These are phyloP conservation scores for Eupithecia vulgata DNA, from an alignment of 2,888 invertebrate species.

Conservation along the genomic window DNA sequence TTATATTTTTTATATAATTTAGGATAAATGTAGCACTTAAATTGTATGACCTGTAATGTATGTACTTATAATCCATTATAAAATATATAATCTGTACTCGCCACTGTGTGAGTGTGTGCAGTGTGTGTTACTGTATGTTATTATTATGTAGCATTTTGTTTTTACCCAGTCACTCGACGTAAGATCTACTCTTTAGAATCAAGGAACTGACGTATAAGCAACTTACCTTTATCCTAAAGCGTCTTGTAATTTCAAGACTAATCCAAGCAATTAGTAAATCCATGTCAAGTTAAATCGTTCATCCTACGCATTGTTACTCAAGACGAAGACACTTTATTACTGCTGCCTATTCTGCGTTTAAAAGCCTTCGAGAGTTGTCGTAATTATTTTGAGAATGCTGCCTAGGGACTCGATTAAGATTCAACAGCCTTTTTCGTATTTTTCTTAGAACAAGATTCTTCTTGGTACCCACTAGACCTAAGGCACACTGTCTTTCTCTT, in stretches of 20 bases:
- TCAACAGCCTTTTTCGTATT: neutral
- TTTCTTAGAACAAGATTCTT: neutral
- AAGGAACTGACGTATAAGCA: neutral
- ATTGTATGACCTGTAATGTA: too few relatives aligned
- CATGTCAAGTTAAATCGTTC: constrained; percentile 36
- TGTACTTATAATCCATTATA: too few relatives aligned
- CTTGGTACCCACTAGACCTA: neutral
- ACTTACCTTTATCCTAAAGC: neutral
- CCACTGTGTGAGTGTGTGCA: too few relatives aligned
- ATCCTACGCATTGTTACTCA: constrained; percentile 39
- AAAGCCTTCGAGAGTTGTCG: neutral
- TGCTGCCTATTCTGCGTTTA: neutral
- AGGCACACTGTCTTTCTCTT: too few relatives aligned
- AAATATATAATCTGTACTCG: too few relatives aligned
- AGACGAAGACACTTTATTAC: constrained; percentile 4
- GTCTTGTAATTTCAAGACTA: neutral
- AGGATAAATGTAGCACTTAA: too few relatives aligned
- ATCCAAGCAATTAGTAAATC: constrained; percentile 22
- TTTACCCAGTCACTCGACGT: neutral
- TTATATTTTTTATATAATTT: too few relatives aligned
- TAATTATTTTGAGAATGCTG: neutral
- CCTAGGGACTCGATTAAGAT: neutral
- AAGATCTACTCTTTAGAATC: neutral
- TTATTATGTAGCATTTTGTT: neutral
- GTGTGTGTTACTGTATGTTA: too few relatives aligned